Evolutionary conservation across 2,113 vertebrate genomes (phyloP), one percentile per base, ranked within the genome.

Genomic region (Calonectris borealis): DNA sequence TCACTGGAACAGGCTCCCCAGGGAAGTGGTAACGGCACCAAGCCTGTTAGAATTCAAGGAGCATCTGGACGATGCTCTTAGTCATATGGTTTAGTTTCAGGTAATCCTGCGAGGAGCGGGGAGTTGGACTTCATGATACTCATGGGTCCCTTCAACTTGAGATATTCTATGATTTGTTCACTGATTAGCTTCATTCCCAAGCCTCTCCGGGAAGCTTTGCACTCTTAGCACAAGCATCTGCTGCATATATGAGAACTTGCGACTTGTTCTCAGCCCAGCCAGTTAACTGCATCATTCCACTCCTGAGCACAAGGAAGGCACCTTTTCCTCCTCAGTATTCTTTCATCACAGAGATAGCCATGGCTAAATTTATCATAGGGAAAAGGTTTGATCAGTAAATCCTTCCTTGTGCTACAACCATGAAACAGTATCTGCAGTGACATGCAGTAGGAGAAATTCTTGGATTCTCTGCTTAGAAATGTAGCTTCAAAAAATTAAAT

Each of bases 41-140:
- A 62, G 40, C 19, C 46, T 40, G 10, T 48, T 27, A 52, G 32
- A 52, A 22, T 31, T 54, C 40, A 62, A 25, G 16, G 55, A 70
- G 25, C 1, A 0, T 14, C n/a, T 42, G 25, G 29, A 55, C 1
- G 0, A 29, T 5, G 3, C 14, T 55, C 19, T 46, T 38, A 38
- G 11, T 44, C 17, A 29, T 34, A 27, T 49, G 13, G 51, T 25
- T 68, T 66, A 36, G 27, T 11, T 81, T 81, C 22, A 75, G 52
- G 19, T 54, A 48, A 22, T 52, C 44, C 32, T 52, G 36, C 0
- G 0, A 65, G 51, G 10, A 65, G 36, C 44, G 29, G 13, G 19
- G 22, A 65, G 27, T 25, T 51, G 22, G 44, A 72, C 24, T 60
- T 49, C 14, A 46, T 54, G 31, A 46, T 25, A 7, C 16, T 27